Evolutionary conservation across 2,888 invertebrate genomes (phyloP), one percentile per base, ranked within the genome.

Genomic region (Dorcus parallelipipedus): DNA sequence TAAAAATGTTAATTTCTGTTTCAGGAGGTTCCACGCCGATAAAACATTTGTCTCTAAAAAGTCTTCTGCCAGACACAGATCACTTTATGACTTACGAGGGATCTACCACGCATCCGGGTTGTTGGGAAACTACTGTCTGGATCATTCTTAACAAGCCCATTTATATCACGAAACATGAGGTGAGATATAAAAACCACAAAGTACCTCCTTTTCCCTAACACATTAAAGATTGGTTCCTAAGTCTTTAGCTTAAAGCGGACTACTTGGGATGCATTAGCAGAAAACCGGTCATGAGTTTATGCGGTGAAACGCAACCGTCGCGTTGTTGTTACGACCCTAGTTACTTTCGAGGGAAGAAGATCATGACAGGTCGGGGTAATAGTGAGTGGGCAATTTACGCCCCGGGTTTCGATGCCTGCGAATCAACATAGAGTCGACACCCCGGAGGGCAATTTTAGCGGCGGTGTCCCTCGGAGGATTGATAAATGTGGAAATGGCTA

Each of bases 51-150:
- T 93, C 94, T 33, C 83, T 97, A 67, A 87, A 89, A 71, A 89
- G 89, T 56, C 81, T 97, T 56, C 84, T 98, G 70, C 97, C 98
- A 63, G 89, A 90, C 75, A 97, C 95, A 47, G 88, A 90, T 71
- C 91, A 93, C 76, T 99, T 95, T 81, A 92, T 99, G 82, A 98
- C 98, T 38, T 99, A 97, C 79, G 97, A 97, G 76, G 97, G 97
- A 23, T 97, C 97, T 66, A 91, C 96, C 68, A 97, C 98, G 56
- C 95, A 95, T 80, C 98, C 98, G 7, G 95, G 97, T 51, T 99
- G 98, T 80, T 95, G 97, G 91, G 98, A 99, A 81, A 97, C 97
- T n/a, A 95, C 97, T 41, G 95, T 97, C 59, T 99, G 98, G 98
- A 89, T 98, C 74, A 93, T 99, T 72, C 88, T 96, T 79, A 98